Base-by-base conservation (phyloP, 2,888 invertebrate genomes). In the Mythimna albipuncta region DNA sequence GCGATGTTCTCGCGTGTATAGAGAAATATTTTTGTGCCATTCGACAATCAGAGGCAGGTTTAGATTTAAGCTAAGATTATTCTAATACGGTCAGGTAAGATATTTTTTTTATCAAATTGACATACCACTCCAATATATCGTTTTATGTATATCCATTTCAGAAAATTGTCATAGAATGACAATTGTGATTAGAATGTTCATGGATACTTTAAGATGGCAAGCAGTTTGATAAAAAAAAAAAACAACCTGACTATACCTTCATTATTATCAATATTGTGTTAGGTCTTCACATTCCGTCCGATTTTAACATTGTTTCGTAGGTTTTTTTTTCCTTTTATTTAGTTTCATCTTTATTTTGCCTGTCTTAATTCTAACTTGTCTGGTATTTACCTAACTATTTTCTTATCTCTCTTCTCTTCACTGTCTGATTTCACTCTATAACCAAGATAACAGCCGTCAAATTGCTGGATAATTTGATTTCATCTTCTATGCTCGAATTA, bases 231-330 rank as follows among this genome's bases (percentile, higher is more conserved):
- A 61, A 41, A 41, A 58, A 41, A 41, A 58, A n/a, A 13, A 41
- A 58, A n/a, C 13, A n/a, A 3, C 13, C 41, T 44, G 61, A 41
- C 41, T 61, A 41, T 61, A 44, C 57, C 54, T 71, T 73, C 68
- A 75, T 78, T 69, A 41, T 68, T 77, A 69, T 74, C 65, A 72
- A 78, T 67, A 72, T 76, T 63, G 62, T 66, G 59, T 77, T 75
- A 77, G 67, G n/a, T 77, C n/a, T 84, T 75, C 73, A 72, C 57
- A 77, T 86, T 85, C 86, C 86, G 84, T 85, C 84, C 84, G 84
- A 65, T 58, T 72, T 76, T 57, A 47, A 75, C 47, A 64, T 77
- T 72, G 38, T 68, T 72, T 61, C 10, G 10, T 64, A 16, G n/a
- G 26, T 0, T 0, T 61, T 64, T n/a, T n/a, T 70, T 47, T 59